Conservation (phyloP, 2,113 vertebrate genomes). For the Nestor notabilis region DNA sequence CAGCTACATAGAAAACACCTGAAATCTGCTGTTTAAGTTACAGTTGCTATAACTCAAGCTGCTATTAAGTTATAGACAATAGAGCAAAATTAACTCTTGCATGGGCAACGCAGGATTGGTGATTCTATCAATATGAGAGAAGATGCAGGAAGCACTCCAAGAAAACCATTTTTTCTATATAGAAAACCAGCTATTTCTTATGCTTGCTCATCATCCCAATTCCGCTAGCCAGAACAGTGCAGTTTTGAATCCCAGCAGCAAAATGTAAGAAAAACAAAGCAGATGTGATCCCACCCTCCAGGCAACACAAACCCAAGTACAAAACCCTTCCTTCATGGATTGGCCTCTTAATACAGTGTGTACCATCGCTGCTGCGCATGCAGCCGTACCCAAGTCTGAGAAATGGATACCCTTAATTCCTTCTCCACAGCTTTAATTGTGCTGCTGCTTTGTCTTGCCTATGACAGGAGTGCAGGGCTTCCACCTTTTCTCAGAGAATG, state of each 20-base stretch:
- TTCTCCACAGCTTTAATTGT: background rate
- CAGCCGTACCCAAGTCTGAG: background rate
- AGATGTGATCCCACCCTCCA: background rate
- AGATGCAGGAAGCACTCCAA: background rate
- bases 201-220: background rate
- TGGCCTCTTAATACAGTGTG: background rate
- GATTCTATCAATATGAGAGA: background rate
- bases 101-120: background rate
- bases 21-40: background rate
- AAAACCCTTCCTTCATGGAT: background rate
- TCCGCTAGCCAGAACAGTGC: background rate
- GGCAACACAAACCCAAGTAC: background rate
- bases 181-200: background rate
- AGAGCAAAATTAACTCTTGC: background rate
- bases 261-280: background rate
- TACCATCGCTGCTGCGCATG: background rate
- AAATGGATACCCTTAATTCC: background rate
- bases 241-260: background rate
- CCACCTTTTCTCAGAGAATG: background rate
- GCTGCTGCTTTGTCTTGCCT: background rate
- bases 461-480: background rate
- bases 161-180: background rate
- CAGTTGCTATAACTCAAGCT: background rate
- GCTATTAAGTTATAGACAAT: background rate
- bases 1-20: background rate